These are phyloP conservation scores for Adelosebastes latens DNA, from an alignment of 2,797 vertebrate species.

Conservation along the genomic window DNA sequence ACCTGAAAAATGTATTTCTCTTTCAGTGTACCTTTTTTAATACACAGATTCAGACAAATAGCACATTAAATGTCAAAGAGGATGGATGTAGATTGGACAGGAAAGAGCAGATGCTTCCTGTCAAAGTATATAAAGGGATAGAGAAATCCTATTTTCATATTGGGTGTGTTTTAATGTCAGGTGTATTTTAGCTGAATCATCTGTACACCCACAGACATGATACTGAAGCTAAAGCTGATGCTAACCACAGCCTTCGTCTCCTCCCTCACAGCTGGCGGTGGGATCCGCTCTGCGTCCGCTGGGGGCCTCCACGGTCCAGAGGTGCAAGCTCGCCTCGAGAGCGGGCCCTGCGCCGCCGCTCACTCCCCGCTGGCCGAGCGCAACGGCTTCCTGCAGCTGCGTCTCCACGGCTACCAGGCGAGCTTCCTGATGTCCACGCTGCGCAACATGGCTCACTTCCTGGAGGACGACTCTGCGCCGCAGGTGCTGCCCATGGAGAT, in stretches of 20 bases:
- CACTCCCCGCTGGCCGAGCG: conserved; percentile 91
- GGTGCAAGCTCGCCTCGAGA: conserved; percentile 91
- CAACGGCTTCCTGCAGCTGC: conserved; percentile 95
- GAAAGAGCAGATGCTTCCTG: background rate
- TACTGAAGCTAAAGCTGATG: background rate
- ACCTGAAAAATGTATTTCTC: no score
- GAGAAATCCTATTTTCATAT: background rate
- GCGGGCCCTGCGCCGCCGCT: conserved; percentile 87
- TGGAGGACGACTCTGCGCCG: conserved; percentile 91
- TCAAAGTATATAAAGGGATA: background rate
- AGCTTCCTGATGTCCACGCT: conserved; percentile 93
- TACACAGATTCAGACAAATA: background rate
- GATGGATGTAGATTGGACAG: background rate
- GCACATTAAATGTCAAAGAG: background rate
- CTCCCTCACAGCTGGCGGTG: conserved; percentile 26
- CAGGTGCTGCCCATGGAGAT: conserved; percentile 97
- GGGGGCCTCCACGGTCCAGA: conserved; percentile 82
- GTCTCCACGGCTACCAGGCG: conserved; percentile 89
- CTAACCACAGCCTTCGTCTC: background rate
- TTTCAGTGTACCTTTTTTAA: background rate
- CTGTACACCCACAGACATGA: background rate
- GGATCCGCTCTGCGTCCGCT: conserved; percentile 20
- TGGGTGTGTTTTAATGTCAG: conserved; percentile 51
- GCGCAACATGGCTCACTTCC: conserved; percentile 91
- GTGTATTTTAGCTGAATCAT: background rate